Conservation (phyloP, 2,888 invertebrate species). For the Nephrotoma flavescens region DNA sequence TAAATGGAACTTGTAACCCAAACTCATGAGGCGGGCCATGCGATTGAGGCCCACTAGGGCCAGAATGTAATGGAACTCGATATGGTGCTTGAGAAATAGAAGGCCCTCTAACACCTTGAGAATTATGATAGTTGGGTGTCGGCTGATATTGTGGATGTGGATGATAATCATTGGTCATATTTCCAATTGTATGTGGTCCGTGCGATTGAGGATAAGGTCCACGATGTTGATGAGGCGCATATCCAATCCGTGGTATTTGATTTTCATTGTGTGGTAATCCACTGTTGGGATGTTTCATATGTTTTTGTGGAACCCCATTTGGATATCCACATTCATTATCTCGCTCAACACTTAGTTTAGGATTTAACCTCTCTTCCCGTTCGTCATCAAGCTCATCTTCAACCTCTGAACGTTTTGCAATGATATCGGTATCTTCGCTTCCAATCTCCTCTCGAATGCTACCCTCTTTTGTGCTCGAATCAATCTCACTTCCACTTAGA, state of each 20-base stretch:
- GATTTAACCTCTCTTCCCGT: conserved; percentile 7
- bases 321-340: not conserved
- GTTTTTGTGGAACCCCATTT: not conserved
- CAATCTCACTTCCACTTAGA: not conserved
- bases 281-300: not conserved
- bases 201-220: not conserved
- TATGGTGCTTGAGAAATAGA: not conserved
- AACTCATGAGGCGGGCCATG: not conserved
- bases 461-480: conserved; percentile 13
- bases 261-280: not conserved
- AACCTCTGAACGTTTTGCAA: not conserved
- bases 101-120: not conserved
- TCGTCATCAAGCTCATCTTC: not conserved
- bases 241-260: not conserved
- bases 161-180: not conserved
- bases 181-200: not conserved
- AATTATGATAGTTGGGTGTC: not conserved
- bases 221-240: not conserved
- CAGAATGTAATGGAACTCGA: not conserved
- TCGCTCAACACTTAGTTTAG: conserved; percentile 8
- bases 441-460: conserved; percentile 13
- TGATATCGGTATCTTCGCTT: conserved; percentile 13
- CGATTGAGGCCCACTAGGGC: not conserved
- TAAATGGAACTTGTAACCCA: not conserved
- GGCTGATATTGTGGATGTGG: not conserved